These are phyloP conservation scores for rabbit (Oryctolagus cuniculus) DNA, from an alignment of 2,113 vertebrate species.

Conservation along the genomic window mOryCun1.1 NC_091447.1:34814001-34814500, in stretches of 20 bases:
- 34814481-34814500: conserved; percentile 76
- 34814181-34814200: conserved; percentile 67
- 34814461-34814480: conserved; percentile 85
- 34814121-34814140: conserved; percentile 56
- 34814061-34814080: background rate
- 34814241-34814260: conserved; percentile 86
- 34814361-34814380: conserved; percentile 82
- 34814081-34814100: conserved; percentile 33
- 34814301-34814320: conserved; percentile 88
- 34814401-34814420: conserved; percentile 86
- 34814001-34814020: background rate
- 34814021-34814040: no score
- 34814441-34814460: conserved; percentile 83
- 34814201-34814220: conserved; percentile 74
- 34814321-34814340: conserved; percentile 86
- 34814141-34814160: conserved; percentile 66
- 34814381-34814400: conserved; percentile 86
- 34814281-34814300: conserved; percentile 83
- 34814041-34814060: no score
- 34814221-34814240: conserved; percentile 80
- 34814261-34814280: conserved; percentile 85
- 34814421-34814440: conserved; percentile 86
- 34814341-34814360: conserved; percentile 83
- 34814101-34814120: conserved; percentile 62
- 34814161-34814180: conserved; percentile 74